A percentile compares a stretch with the other conserved stretches of the same genome.
Evolutionary conservation across 2,888 invertebrate species (phyloP).

Genomic region (Nymphalis c-album): DNA sequence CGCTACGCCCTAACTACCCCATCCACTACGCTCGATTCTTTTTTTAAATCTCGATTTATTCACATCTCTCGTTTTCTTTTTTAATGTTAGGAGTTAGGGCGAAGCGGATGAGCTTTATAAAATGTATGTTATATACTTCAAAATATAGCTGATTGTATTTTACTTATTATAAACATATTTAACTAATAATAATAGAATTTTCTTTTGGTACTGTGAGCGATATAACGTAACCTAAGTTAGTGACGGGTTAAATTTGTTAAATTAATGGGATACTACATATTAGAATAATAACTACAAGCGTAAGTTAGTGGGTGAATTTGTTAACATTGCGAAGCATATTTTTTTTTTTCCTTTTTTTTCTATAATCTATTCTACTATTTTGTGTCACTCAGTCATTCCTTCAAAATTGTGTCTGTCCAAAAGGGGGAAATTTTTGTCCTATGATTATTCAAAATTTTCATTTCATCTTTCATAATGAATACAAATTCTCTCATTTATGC

Average conservation of each 20-base stretch:
- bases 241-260: constrained; percentile 19
- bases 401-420: constrained; percentile 24
- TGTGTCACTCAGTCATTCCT: constrained; percentile 36
- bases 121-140: constrained; percentile 37
- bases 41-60: constrained; percentile 14
- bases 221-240: constrained; percentile 40
- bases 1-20: constrained; percentile 67
- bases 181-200: constrained; percentile 14
- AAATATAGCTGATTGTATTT: constrained; percentile 13
- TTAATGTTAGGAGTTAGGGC: constrained; percentile 76
- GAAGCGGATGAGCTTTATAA: constrained; percentile 75
- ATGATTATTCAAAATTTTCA: constrained; percentile 26
- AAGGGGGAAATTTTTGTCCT: constrained; percentile 17
- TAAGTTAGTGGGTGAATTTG: constrained; percentile 35
- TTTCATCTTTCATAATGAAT: constrained; percentile 40
- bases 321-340: constrained; percentile 42
- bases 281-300: constrained; percentile 26
- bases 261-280: neutral
- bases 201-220: constrained; percentile 35
- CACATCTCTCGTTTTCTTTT: constrained; percentile 15
- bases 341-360: constrained; percentile 20
- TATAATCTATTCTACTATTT: constrained; percentile 22
- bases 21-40: constrained; percentile 32
- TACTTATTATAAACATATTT: constrained; percentile 22
- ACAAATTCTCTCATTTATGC: constrained; percentile 62